Evolutionary conservation across 2,888 invertebrate species (phyloP), one percentile per base, ranked within the genome.

Genomic region (Venustoraphidia nigricollis): DNA sequence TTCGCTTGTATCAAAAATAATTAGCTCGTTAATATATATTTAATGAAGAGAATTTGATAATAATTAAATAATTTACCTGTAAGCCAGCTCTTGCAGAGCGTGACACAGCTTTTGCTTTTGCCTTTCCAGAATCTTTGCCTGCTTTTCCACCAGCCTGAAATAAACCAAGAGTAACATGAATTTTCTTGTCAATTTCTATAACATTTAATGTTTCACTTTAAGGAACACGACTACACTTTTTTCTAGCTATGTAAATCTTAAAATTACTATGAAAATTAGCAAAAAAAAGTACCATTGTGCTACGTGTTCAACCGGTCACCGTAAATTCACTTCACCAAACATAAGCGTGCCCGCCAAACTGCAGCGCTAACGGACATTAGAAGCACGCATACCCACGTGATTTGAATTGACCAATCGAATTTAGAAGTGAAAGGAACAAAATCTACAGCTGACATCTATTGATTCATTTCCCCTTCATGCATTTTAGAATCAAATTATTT

Each of bases 91-190:
- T 81, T 53, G 97, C 96, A 55, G 97, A 97, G 65, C 98, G 84
- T 54, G 98, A 98, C 58, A 98, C 97, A 60, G 96, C 95, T 79
- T 98, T 99, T 56, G 94, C 92, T 77, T 96, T 96, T 49, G 95
- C 92, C 79, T 97, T 97, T 65, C 98, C 98, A 55, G 96, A 95
- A 79, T 99, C 98, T 78, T 98, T 98, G 65, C 98, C 98, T 72
- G 98, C 97, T 87, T 98, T 98, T 68, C 98, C 98, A 70, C 97
- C 98, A 81, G 97, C 96, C 98, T 90, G 76, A 67, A 77, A 76
- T 70, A 67, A 60, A 62, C 60, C 63, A 67, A 70, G 70, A 71
- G 66, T 56, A 65, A 63, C 56, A 65, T 76, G 75, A 76, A 75
- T 70, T 75, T 74, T 66, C 53, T 61, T 27, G 27, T 27, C 27